Evolutionary conservation across 1,140 invertebrate species (phyloP), one percentile per base, ranked within the genome.

Genomic region (Ganaspis sp.): DNA sequence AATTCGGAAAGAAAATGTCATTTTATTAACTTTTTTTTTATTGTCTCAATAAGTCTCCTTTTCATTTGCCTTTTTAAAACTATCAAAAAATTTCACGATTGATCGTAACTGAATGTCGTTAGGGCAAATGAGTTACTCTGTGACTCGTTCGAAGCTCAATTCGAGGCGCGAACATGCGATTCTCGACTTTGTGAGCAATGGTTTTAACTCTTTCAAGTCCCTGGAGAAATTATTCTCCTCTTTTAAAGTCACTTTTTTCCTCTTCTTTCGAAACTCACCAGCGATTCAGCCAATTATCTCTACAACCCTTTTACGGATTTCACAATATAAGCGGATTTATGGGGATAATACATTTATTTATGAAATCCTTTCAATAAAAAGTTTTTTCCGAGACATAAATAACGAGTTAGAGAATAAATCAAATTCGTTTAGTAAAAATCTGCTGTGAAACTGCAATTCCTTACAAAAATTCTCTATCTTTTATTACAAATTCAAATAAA

Each of bases 181-280:
- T 64, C 58, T n/a, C 15, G 15, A 64, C 58, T 64, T 64, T 64
- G 23, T 64, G 58, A 64, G 58, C 21, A 64, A 64, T 64, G 58
- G 23, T 11, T 11, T 11, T 4, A 64, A n/a, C 23, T 29, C 23
- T 29, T 64, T 64, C 9, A 12, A 64, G 11, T 64, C 58, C 58
- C 58, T 64, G 4, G 58, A 64, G 58, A 64, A 64, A 64, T 64
- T 64, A 64, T 29, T n/a, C 45, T 49, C 58, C 26, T 64, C 54
- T 34, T n/a, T 21, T 64, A 64, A 64, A 64, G 23, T n/a, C 11
- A 64, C 58, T 64, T 64, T n/a, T 58, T 29, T 64, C 12, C 58
- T 64, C 58, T 29, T 29, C 11, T 26, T 64, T 64, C 23, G 58
- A 64, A 29, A 64, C 23, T 64, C 26, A 64, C 58, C 58, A 29